A percentile compares a stretch with the other conserved stretches of the same genome.
Evolutionary conservation across 1,140 invertebrate species (phyloP).

Genomic region (Pseudachorutes palmiensis): DNA sequence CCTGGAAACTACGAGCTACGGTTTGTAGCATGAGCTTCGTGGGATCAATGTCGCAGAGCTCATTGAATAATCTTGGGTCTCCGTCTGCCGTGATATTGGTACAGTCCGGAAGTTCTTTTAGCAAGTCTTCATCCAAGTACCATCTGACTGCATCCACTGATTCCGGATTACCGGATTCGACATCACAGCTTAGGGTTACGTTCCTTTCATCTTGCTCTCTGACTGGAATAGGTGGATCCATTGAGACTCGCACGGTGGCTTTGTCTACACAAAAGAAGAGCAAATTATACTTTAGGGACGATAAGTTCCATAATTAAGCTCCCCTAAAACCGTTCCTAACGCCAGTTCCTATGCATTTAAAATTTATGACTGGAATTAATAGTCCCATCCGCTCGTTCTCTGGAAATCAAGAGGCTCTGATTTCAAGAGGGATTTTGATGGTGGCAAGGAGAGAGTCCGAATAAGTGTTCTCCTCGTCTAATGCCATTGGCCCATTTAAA

Average conservation of each 20-base stretch:
- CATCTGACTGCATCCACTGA: constrained; percentile 51
- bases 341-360: no score
- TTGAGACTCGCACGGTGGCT: constrained; percentile 56
- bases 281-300: no score
- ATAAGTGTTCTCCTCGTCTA: no score
- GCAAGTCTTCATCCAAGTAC: constrained; percentile 70
- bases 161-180: constrained; percentile 52
- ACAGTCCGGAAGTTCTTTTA: constrained; percentile 77
- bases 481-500: neutral
- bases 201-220: constrained; percentile 69
- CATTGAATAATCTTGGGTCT: constrained; percentile 11
- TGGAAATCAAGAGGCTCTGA: no score
- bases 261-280: no score
- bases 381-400: no score
- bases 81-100: constrained; percentile 39
- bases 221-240: constrained; percentile 64
- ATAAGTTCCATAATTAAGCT: no score
- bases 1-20: constrained; percentile 73
- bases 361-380: no score
- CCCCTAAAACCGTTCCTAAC: no score
- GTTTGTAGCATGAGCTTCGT: constrained; percentile 70
- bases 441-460: no score
- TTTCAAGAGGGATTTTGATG: no score
- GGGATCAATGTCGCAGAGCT: constrained; percentile 60
- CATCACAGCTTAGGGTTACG: constrained; percentile 71